Conservation (phyloP, 2,888 invertebrate species). For the Thysanoteuthis rhombus region DNA sequence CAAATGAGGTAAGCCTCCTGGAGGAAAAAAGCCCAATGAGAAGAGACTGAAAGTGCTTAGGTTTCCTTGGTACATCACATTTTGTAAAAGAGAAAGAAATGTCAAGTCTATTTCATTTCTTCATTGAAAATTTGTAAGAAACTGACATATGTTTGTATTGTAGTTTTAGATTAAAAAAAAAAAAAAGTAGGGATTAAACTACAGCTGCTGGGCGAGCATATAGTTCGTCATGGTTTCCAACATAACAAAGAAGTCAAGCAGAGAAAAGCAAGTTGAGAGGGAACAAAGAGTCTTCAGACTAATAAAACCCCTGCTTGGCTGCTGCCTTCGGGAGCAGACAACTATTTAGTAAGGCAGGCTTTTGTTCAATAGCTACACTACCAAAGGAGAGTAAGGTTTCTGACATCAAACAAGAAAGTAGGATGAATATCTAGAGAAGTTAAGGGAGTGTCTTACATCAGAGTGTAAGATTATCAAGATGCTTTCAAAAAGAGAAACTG, state of each 20-base stretch:
- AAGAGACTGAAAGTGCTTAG: neutral
- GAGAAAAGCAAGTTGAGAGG: neutral
- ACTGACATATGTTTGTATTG: neutral
- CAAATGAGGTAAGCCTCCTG: neutral
- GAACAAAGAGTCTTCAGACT: neutral
- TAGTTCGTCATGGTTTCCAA: neutral
- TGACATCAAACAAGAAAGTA: neutral
- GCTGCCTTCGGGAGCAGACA: neutral
- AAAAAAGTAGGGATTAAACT: neutral
- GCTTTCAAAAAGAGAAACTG: no score
- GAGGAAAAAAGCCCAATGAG: neutral
- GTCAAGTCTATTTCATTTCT: neutral
- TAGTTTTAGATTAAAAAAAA: no score
- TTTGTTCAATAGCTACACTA: neutral
- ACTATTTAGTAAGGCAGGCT: neutral
- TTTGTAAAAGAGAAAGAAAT: neutral
- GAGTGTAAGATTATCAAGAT: no score
- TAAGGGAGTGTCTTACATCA: neutral
- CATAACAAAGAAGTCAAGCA: constrained; percentile 21
- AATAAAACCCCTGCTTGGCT: neutral
- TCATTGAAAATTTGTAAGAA: neutral
- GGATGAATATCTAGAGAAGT: neutral
- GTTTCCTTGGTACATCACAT: neutral
- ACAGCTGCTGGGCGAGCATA: neutral
- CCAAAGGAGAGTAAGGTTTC: neutral